phyloP scores from a whole-genome alignment of 2,888 invertebrate species.

The Drosophila pseudotalamancana region DNA sequence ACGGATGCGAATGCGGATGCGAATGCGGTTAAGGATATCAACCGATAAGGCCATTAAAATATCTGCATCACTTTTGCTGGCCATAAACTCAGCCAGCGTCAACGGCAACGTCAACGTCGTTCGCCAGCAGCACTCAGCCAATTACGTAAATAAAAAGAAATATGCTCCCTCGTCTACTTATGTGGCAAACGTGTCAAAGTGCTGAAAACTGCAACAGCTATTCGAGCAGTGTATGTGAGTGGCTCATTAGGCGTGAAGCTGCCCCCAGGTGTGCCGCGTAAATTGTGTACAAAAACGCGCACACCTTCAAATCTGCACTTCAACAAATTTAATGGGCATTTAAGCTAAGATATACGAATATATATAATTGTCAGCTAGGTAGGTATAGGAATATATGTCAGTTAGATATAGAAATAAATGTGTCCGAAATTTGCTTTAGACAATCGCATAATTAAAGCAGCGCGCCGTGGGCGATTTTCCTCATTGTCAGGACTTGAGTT shows the following conservation, averaged over 20 bases:
- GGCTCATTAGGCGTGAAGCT: constrained; percentile 65
- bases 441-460: constrained; percentile 78
- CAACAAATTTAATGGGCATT: constrained; percentile 17
- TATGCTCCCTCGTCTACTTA: constrained; percentile 34
- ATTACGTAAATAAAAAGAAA: constrained; percentile 71
- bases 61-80: constrained; percentile 42
- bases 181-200: constrained; percentile 77
- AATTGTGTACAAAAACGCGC: constrained; percentile 66
- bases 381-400: neutral
- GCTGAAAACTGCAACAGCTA: constrained; percentile 61
- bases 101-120: too few relatives aligned
- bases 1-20: constrained; percentile 40
- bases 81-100: constrained; percentile 65
- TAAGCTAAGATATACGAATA: constrained; percentile 5
- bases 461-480: constrained; percentile 67
- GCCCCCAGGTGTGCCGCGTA: constrained; percentile 46
- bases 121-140: constrained; percentile 62
- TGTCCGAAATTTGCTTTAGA: constrained; percentile 16
- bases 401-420: constrained; percentile 1
- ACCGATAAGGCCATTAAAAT: constrained; percentile 71
- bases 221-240: constrained; percentile 43
- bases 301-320: constrained; percentile 13
- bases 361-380: neutral
- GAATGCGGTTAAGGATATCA: constrained; percentile 42
- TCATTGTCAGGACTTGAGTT: constrained; percentile 22